Evolutionary conservation across 2,888 invertebrate species (phyloP).

Genomic region (Macaria notata): DNA sequence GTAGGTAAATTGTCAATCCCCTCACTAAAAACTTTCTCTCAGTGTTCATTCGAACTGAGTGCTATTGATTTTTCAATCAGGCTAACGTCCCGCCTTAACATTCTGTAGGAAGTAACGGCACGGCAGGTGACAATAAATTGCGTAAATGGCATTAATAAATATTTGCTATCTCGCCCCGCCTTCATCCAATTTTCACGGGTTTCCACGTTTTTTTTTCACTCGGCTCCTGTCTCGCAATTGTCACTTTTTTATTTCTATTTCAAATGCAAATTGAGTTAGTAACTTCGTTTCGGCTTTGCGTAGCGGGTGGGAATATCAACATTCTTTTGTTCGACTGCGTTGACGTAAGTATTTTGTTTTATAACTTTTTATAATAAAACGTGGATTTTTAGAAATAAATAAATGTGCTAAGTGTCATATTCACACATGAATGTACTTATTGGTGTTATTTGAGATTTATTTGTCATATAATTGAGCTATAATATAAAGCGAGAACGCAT

Average conservation of each 20-base stretch:
- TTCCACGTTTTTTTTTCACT: conserved; percentile 36
- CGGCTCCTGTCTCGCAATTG: conserved; percentile 41
- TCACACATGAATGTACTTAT: too few relatives aligned
- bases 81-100: conserved; percentile 10
- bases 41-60: neutral
- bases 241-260: conserved; percentile 57
- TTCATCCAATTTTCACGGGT: conserved; percentile 41
- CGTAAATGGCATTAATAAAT: conserved; percentile 43
- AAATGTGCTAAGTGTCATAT: too few relatives aligned
- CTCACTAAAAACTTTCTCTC: neutral
- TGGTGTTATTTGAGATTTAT: too few relatives aligned
- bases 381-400: too few relatives aligned
- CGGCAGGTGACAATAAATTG: conserved; percentile 35
- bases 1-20: too few relatives aligned
- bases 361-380: too few relatives aligned
- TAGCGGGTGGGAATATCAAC: conserved; percentile 46
- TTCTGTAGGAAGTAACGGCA: conserved; percentile 16
- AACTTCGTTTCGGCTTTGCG: conserved; percentile 60
- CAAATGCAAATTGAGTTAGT: conserved; percentile 64
- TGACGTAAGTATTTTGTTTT: too few relatives aligned
- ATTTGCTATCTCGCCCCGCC: conserved; percentile 35
- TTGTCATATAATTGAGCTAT: too few relatives aligned
- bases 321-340: conserved; percentile 37
- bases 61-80: conserved; percentile 26
- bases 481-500: too few relatives aligned